phyloP scores from a whole-genome alignment of 1,140 invertebrate genomes.

The Eubasilissa regina region DNA sequence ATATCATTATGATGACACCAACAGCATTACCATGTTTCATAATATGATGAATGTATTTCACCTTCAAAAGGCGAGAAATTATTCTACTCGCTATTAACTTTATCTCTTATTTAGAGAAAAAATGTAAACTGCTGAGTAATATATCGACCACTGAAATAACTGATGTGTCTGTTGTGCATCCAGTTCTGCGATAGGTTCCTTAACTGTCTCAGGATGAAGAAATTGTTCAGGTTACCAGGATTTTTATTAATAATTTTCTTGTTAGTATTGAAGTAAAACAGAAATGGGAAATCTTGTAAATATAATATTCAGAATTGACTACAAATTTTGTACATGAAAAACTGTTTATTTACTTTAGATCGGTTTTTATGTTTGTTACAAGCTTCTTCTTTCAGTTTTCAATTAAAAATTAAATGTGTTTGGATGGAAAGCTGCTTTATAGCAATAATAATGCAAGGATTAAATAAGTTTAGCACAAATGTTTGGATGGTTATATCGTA shows the following conservation, averaged over 20 bases:
- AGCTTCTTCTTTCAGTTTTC: slow-evolving; percentile 50
- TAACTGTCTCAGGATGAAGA: background rate
- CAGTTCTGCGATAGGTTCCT: too few relatives aligned
- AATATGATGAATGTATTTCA: too few relatives aligned
- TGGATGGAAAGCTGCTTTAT: slow-evolving; percentile 56
- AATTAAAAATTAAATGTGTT: slow-evolving; percentile 38
- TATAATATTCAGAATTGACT: slow-evolving; percentile 49
- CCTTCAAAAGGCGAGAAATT: too few relatives aligned
- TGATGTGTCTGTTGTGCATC: too few relatives aligned
- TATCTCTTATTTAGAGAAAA: too few relatives aligned
- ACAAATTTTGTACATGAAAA: slow-evolving; percentile 57
- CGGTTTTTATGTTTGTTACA: slow-evolving; percentile 54
- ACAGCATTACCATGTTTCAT: too few relatives aligned
- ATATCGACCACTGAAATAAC: too few relatives aligned
- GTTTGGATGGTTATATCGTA: slow-evolving; percentile 44
- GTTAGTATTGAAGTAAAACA: slow-evolving; percentile 28
- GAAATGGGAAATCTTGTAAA: slow-evolving; percentile 40
- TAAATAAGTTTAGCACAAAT: slow-evolving; percentile 57
- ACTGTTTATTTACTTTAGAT: slow-evolving; percentile 56
- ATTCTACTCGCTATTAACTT: too few relatives aligned
- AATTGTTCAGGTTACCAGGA: slow-evolving; percentile 18
- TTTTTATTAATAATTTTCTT: slow-evolving; percentile 28
- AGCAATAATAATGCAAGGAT: slow-evolving; percentile 52
- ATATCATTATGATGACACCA: too few relatives aligned
- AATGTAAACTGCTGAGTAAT: too few relatives aligned